These are phyloP conservation scores for Listronotus bonariensis DNA, from an alignment of 1,140 invertebrate species.

Conservation along the genomic window DNA sequence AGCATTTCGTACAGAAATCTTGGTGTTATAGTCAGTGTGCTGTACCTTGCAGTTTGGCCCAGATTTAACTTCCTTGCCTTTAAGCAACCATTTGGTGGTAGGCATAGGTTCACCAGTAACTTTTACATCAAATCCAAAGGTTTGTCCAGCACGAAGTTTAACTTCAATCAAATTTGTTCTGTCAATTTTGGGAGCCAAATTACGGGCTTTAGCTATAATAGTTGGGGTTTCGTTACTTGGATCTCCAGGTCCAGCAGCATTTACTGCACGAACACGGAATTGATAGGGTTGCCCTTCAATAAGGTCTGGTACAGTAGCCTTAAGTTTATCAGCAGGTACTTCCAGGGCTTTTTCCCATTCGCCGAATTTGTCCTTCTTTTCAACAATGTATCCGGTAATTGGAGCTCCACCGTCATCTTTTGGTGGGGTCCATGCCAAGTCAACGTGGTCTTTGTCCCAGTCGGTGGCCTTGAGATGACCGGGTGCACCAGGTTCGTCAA, in stretches of 20 bases:
- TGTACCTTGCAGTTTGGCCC: conserved; percentile 75
- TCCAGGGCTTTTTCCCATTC: conserved; percentile 92
- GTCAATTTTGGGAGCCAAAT: conserved; percentile 85
- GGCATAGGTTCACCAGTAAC: conserved; percentile 89
- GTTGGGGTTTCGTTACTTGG: conserved; percentile 86
- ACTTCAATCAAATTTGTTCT: conserved; percentile 83
- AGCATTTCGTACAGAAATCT: conserved; percentile 83
- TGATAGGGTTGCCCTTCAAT: conserved; percentile 90
- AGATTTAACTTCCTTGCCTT: conserved; percentile 73
- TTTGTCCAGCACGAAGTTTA: conserved; percentile 87
- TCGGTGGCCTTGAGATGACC: conserved; percentile 89
- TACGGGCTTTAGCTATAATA: conserved; percentile 87
- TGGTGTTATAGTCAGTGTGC: conserved; percentile 88
- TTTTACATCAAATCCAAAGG: conserved; percentile 80
- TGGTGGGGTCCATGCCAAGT: conserved; percentile 85
- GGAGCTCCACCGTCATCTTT: conserved; percentile 83
- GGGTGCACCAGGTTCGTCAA: conserved; percentile 91
- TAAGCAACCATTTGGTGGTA: conserved; percentile 84
- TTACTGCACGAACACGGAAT: conserved; percentile 89
- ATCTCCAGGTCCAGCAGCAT: conserved; percentile 91
- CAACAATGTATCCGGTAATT: conserved; percentile 83
- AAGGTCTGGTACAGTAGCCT: conserved; percentile 85
- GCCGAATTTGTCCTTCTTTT: conserved; percentile 93
- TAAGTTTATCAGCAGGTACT: conserved; percentile 77
- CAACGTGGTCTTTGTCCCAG: conserved; percentile 95